Percentiles rank a stretch among this genome's conserved stretches.
Evolutionary conservation across 2,888 invertebrate species (phyloP).

Genomic region (Pedicia rivosa): DNA sequence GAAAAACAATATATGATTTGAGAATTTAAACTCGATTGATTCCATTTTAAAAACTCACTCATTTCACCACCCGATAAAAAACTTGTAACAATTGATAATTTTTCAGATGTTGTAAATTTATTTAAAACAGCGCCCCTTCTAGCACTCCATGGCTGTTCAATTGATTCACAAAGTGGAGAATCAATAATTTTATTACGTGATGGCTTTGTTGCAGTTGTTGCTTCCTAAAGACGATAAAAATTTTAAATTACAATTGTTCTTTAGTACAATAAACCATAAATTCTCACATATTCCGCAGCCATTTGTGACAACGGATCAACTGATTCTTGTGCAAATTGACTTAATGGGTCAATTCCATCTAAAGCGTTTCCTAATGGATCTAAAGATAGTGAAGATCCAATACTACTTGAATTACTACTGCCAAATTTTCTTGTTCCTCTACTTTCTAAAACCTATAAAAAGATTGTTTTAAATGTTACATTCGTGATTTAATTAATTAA

Average conservation of each 20-base stretch:
- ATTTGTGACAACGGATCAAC: constrained; percentile 48
- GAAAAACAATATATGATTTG: constrained; percentile 15
- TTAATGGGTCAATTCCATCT: constrained; percentile 59
- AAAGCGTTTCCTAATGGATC: constrained; percentile 40
- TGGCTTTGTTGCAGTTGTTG: constrained; percentile 1
- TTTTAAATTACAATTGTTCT: no score
- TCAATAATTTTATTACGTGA: no score
- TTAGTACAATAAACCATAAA: neutral
- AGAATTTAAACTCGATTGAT: constrained; percentile 3
- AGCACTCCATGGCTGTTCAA: constrained; percentile 46
- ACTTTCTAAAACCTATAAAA: constrained; percentile 35
- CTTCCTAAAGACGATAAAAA: no score
- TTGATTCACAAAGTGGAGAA: neutral
- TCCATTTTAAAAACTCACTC: constrained; percentile 39
- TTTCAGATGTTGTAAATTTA: constrained; percentile 87
- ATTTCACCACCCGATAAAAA: constrained; percentile 69
- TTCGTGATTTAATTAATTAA: constrained; percentile 5
- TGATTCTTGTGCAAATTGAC: constrained; percentile 47
- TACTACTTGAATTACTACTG: constrained; percentile 32
- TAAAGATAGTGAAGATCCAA: constrained; percentile 34
- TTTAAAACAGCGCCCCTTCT: constrained; percentile 64
- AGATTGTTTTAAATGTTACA: neutral
- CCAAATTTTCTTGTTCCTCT: constrained; percentile 33
- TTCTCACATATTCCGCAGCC: constrained; percentile 29
- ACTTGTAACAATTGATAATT: constrained; percentile 78